These are phyloP conservation scores for Eudyptes chrysolophus DNA, from an alignment of 2,113 vertebrate species.

Conservation along the genomic window DNA sequence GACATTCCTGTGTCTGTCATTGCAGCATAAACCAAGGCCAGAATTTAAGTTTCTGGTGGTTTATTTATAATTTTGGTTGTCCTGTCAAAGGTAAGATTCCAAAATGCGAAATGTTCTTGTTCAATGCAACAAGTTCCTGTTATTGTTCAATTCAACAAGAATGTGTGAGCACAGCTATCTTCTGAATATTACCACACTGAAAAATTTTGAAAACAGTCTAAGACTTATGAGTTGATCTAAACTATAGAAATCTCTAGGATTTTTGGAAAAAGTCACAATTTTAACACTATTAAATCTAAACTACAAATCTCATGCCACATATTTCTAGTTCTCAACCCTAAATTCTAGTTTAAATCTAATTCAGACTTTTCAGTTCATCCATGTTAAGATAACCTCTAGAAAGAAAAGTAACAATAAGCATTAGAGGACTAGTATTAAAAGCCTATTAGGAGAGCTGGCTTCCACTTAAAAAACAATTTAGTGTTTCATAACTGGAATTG, in stretches of 20 bases:
- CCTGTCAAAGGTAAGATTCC: background rate
- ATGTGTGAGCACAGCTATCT: background rate
- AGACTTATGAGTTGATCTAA: background rate
- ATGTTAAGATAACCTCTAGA: background rate
- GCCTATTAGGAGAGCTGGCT: background rate
- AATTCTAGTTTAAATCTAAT: background rate
- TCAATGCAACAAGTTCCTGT: background rate
- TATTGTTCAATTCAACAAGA: background rate
- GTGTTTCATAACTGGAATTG: constrained; percentile 19
- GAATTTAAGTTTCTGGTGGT: background rate
- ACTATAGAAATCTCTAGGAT: background rate
- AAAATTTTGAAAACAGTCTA: background rate
- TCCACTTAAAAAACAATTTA: constrained; percentile 44
- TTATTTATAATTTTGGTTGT: background rate
- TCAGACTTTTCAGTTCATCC: background rate
- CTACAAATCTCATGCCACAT: background rate
- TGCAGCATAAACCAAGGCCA: background rate
- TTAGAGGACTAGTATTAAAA: constrained; percentile 10
- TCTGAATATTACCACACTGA: background rate
- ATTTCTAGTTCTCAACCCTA: background rate
- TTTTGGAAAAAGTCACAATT: background rate
- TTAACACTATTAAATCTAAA: background rate
- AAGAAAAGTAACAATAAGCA: background rate
- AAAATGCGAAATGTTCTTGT: background rate
- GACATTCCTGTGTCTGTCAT: background rate